Percentiles rank a stretch among this genome's conserved stretches.
phyloP scores from a whole-genome alignment of 1,140 invertebrate species.

The Pogonus chalceus region DNA sequence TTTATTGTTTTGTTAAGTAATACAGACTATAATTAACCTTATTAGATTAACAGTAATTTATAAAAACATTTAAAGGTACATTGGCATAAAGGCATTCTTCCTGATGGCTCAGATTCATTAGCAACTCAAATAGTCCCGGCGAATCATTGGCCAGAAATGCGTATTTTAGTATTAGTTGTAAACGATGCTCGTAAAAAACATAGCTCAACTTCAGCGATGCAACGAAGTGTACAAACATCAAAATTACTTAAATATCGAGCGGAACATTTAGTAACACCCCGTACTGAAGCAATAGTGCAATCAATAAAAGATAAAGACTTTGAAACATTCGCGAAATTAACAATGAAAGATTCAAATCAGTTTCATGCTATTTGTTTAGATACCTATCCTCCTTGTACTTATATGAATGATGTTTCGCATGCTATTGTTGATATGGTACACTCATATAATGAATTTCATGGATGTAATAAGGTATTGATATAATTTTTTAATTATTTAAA shows the following conservation, averaged over 20 bases:
- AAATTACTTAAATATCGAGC: slow-evolving; percentile 69
- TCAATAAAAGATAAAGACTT: slow-evolving; percentile 78
- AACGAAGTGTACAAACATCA: slow-evolving; percentile 69
- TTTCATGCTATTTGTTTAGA: slow-evolving; percentile 92
- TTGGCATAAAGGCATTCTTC: slow-evolving; percentile 67
- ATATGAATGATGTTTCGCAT: slow-evolving; percentile 84
- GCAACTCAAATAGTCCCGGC: slow-evolving; percentile 63
- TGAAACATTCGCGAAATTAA: slow-evolving; percentile 77
- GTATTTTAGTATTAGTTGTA: slow-evolving; percentile 83
- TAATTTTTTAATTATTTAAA: slow-evolving; percentile 11
- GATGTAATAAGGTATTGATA: slow-evolving; percentile 46
- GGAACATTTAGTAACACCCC: slow-evolving; percentile 57
- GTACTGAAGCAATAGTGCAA: slow-evolving; percentile 56
- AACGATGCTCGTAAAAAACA: slow-evolving; percentile 78
- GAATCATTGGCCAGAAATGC: slow-evolving; percentile 84
- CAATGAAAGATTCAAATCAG: slow-evolving; percentile 97
- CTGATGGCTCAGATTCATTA: slow-evolving; percentile 72
- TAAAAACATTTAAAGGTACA: slow-evolving; percentile 41
- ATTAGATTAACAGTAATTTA: no score
- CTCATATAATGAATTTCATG: slow-evolving; percentile 60
- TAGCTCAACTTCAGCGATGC: slow-evolving; percentile 89
- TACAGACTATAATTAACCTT: no score
- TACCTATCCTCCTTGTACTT: slow-evolving; percentile 87
- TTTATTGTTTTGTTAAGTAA: no score
- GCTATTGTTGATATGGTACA: slow-evolving; percentile 73